Conservation (phyloP, 1,140 invertebrate genomes). For the Ericerus pela region DNA sequence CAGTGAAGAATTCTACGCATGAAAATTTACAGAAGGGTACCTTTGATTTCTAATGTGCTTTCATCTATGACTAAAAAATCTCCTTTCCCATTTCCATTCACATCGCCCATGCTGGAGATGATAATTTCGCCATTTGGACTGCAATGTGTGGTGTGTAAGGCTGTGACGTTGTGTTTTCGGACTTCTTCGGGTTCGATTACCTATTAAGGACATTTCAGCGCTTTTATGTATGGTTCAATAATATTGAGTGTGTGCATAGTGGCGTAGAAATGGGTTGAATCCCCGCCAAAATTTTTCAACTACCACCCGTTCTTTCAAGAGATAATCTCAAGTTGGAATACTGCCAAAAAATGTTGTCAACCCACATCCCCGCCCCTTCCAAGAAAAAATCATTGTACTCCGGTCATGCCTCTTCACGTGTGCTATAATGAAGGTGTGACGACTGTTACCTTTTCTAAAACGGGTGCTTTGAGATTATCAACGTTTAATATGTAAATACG, state of each 20-base stretch:
- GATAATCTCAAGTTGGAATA: too few relatives aligned
- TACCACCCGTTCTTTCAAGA: too few relatives aligned
- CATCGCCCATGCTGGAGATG: slow-evolving; percentile 85
- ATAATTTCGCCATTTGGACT: slow-evolving; percentile 79
- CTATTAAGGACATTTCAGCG: slow-evolving; percentile 27
- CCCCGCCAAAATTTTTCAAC: too few relatives aligned
- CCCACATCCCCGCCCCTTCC: too few relatives aligned
- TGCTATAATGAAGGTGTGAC: too few relatives aligned
- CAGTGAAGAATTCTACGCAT: background rate
- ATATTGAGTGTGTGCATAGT: background rate
- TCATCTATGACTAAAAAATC: slow-evolving; percentile 83
- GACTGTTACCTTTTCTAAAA: slow-evolving; percentile 3
- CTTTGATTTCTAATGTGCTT: slow-evolving; percentile 56
- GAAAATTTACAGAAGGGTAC: slow-evolving; percentile 28
- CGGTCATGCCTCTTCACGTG: too few relatives aligned
- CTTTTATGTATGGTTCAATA: too few relatives aligned
- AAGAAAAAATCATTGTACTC: too few relatives aligned
- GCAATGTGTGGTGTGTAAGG: slow-evolving; percentile 89
- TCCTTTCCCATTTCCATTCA: slow-evolving; percentile 60
- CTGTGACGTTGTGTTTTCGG: slow-evolving; percentile 52
- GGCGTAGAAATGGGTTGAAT: too few relatives aligned
- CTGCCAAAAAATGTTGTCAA: too few relatives aligned
- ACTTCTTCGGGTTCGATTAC: slow-evolving; percentile 58
- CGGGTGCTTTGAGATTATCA: slow-evolving; percentile 48
- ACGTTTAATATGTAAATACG: slow-evolving; percentile 77